These are phyloP conservation scores for Smittia aterrima DNA, from an alignment of 2,888 invertebrate genomes.

Conservation along the genomic window DNA sequence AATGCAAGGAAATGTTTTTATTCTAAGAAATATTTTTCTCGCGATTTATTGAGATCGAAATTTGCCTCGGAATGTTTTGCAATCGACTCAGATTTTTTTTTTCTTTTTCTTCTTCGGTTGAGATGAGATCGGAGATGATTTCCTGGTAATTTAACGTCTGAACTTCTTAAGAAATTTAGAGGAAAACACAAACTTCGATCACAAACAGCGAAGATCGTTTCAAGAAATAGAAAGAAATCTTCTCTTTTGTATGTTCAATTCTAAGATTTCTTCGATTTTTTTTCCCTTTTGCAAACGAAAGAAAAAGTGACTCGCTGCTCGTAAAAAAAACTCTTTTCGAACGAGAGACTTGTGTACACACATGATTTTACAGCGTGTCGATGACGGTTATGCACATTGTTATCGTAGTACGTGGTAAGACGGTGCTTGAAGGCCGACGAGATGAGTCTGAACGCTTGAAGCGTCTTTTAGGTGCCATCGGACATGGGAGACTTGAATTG, in stretches of 20 bases:
- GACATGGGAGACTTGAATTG: neutral
- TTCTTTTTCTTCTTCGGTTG: neutral
- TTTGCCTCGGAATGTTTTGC: neutral
- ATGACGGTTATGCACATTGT: neutral
- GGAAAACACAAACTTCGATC: too few relatives aligned
- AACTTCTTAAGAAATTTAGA: conserved; percentile 1
- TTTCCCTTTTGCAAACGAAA: too few relatives aligned
- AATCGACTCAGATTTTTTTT: neutral
- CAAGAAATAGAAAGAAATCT: neutral
- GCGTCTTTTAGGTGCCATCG: neutral
- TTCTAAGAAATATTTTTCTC: neutral
- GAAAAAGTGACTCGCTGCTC: too few relatives aligned
- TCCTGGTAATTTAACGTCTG: neutral
- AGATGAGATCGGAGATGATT: neutral
- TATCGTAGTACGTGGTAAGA: neutral
- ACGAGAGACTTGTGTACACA: neutral
- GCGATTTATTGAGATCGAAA: neutral
- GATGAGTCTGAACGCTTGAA: neutral
- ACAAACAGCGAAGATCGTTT: neutral
- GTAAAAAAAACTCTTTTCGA: neutral
- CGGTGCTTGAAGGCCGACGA: neutral
- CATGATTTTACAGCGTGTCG: neutral
- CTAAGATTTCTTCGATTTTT: too few relatives aligned
- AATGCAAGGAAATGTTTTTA: neutral
- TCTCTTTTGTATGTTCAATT: too few relatives aligned